These are phyloP conservation scores for Shargacucullia verbasci DNA, from an alignment of 2,888 invertebrate species.

Conservation along the genomic window DNA sequence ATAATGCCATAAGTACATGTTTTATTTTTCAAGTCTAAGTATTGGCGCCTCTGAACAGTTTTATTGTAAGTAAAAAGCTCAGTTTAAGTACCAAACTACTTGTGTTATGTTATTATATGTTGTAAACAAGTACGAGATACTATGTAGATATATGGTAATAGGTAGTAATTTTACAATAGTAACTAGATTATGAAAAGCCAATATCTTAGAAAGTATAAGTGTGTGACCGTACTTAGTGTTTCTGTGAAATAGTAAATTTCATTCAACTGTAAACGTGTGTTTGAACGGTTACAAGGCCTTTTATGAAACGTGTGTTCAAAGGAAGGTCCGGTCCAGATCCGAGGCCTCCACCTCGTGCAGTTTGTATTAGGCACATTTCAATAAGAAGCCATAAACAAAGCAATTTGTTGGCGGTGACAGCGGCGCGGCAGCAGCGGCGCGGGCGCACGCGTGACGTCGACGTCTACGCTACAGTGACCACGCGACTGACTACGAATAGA, in stretches of 20 bases:
- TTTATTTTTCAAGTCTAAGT: no score
- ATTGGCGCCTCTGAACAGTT: no score
- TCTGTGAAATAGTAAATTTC: conserved; percentile 17
- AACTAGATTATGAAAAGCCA: no score
- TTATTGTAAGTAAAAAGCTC: no score
- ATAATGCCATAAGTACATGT: no score
- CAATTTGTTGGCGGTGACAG: conserved; percentile 70
- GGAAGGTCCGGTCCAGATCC: conserved; percentile 44
- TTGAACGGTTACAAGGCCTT: conserved; percentile 38
- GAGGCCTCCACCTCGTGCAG: conserved; percentile 38
- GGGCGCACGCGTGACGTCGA: conserved; percentile 58
- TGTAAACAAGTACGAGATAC: no score
- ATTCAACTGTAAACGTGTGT: conserved; percentile 11
- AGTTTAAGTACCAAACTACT: no score
- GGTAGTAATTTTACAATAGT: no score
- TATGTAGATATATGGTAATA: no score
- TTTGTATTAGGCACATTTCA: conserved; percentile 65
- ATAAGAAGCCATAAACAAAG: conserved; percentile 74
- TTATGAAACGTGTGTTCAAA: conserved; percentile 23
- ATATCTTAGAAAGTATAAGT: no score
- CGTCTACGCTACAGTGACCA: conserved; percentile 55
- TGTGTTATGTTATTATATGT: no score
- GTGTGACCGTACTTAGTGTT: background rate
- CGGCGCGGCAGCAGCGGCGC: conserved; percentile 58
- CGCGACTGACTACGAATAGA: conserved; percentile 44